Base-by-base conservation (phyloP, 1,140 invertebrate species). In the Apocrypta bakeri region DNA sequence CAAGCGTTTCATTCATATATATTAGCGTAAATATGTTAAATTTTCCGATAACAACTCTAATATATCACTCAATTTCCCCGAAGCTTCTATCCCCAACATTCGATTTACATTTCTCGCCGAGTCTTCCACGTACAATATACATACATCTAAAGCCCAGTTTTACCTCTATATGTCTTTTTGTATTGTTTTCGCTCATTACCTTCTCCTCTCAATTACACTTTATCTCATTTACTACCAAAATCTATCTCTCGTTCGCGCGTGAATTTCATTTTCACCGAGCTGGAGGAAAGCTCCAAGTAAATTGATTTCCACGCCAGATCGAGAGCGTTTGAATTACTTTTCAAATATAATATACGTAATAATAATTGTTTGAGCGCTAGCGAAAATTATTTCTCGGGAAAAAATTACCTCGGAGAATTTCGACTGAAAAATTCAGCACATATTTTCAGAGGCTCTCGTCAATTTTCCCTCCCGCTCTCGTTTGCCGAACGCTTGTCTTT, bases 161-260 rank as follows among this genome's bases (percentile, higher is more conserved):
- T 24, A 21, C 31, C n/a, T n/a, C n/a, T n/a, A n/a, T n/a, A n/a
- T n/a, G 0, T 24, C 69, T 25, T 56, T 56, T 42, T 24, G 25
- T 77, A 33, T 64, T 25, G 14, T 77, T 83, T 72, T 77, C 71
- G 75, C 11, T n/a, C 25, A 17, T 14, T 24, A 66, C 9, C 33
- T 37, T 24, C 37, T 31, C 69, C 1, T 69, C 37, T 24, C 40
- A 25, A 63, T 37, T 64, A 61, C 61, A n/a, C 63, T 17, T 25
- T 72, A 82, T 24, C 73, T 76, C 61, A 37, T 71, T 77, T 80
- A 7, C n/a, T 29, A 29, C 37, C 24, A 61, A n/a, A n/a, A 1
- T 33, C 37, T 24, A 29, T 64, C 63, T 27, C 71, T 63, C 48
- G 14, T 14, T 42, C 29, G 21, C 33, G 27, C 69, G 75, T 75